A percentile compares a stretch with the other conserved stretches of the same genome.
phyloP scores from a whole-genome alignment of 2,888 invertebrate genomes.

The Acanthopleura granulata region DNA sequence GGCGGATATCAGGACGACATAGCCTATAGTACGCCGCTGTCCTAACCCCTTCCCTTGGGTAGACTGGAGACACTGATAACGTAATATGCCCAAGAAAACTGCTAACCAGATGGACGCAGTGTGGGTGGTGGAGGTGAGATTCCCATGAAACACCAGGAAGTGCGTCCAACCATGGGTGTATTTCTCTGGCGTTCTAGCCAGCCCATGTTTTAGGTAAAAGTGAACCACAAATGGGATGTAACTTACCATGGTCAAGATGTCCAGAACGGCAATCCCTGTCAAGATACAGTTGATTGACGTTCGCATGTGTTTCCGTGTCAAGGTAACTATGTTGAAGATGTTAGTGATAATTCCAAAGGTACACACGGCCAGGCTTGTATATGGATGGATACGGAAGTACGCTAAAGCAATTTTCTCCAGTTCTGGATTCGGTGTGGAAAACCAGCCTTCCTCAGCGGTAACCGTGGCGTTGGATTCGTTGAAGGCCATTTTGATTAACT shows the following conservation, averaged over 20 bases:
- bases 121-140: slow-evolving; percentile 87
- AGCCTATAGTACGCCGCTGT: slow-evolving; percentile 27
- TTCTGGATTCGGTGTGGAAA: background rate
- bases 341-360: slow-evolving; percentile 91
- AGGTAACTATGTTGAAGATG: slow-evolving; percentile 89
- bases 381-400: slow-evolving; percentile 79
- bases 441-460: background rate
- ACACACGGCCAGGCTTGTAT: slow-evolving; percentile 87
- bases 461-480: no score
- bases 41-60: slow-evolving; percentile 21
- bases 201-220: slow-evolving; percentile 53
- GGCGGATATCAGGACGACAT: slow-evolving; percentile 21
- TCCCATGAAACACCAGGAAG: slow-evolving; percentile 80
- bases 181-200: slow-evolving; percentile 39
- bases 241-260: slow-evolving; percentile 87
- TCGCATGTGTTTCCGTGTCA: slow-evolving; percentile 84
- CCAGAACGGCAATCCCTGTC: slow-evolving; percentile 87
- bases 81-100: slow-evolving; percentile 91
- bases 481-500: no score
- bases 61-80: slow-evolving; percentile 74
- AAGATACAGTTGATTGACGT: slow-evolving; percentile 92
- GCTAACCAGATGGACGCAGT: slow-evolving; percentile 95
- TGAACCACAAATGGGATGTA: slow-evolving; percentile 91
- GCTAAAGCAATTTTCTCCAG: slow-evolving; percentile 38
- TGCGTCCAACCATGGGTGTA: slow-evolving; percentile 64